These are phyloP conservation scores for Gymnopithys bicolor DNA, from an alignment of 2,797 vertebrate species.

Conservation along the genomic window DNA sequence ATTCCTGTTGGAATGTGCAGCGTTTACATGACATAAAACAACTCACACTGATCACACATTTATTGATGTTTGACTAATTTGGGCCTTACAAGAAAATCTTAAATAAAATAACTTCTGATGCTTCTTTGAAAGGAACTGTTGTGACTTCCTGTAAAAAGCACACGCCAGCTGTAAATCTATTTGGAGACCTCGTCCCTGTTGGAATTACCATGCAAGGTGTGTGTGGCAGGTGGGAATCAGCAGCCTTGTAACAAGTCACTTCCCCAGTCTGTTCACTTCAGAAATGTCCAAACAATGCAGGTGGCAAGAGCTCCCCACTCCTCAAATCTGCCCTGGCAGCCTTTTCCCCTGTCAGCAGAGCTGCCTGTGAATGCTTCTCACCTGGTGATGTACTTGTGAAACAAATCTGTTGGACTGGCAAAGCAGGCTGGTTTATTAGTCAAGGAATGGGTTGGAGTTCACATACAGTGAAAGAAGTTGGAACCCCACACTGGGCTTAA, in stretches of 20 bases:
- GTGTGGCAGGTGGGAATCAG: constrained; percentile 2
- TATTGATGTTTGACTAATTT: neutral
- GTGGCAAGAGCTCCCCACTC: neutral
- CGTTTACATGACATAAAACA: neutral
- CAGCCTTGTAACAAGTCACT: neutral
- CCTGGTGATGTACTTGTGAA: neutral
- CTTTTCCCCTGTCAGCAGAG: neutral
- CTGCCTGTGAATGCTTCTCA: neutral
- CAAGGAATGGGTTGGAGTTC: neutral
- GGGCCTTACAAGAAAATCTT: neutral
- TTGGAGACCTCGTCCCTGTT: neutral
- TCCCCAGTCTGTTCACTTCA: neutral
- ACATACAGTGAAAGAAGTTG: neutral
- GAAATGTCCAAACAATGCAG: neutral
- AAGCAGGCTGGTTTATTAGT: neutral
- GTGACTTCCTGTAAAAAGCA: neutral
- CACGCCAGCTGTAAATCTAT: neutral
- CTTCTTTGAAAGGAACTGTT: neutral
- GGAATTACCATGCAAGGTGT: neutral
- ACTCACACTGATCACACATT: neutral
- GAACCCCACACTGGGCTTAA: neutral
- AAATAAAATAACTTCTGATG: neutral
- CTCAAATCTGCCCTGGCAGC: constrained; percentile 21
- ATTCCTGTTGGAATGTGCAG: neutral
- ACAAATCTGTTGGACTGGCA: constrained; percentile 13